phyloP scores from a whole-genome alignment of 2,113 vertebrate genomes.

The Podarcis muralis region DNA sequence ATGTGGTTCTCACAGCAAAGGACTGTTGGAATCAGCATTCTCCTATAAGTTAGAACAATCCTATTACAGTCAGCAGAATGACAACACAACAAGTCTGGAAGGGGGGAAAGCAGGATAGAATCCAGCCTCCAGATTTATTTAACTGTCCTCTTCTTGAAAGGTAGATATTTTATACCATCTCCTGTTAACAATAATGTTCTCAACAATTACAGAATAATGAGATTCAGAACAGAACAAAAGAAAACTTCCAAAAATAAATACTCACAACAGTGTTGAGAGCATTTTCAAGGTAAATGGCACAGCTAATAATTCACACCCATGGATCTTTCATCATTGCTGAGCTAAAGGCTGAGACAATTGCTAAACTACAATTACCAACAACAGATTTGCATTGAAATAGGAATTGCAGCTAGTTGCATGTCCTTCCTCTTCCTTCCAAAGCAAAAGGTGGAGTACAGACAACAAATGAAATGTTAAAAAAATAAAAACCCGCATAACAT shows the following conservation, averaged over 20 bases:
- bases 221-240: not conserved
- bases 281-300: slow-evolving; percentile 54
- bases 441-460: slow-evolving; percentile 18
- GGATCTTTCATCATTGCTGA: slow-evolving; percentile 64
- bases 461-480: slow-evolving; percentile 32
- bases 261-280: slow-evolving; percentile 53
- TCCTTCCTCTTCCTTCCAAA: slow-evolving; percentile 43
- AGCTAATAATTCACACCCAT: slow-evolving; percentile 66
- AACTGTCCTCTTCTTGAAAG: not conserved
- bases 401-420: slow-evolving; percentile 33
- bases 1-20: not conserved
- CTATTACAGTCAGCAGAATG: not conserved
- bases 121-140: not conserved
- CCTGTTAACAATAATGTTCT: not conserved
- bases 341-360: slow-evolving; percentile 64
- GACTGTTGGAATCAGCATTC: not conserved
- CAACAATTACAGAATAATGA: slow-evolving; percentile 2
- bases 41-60: not conserved
- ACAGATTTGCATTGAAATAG: slow-evolving; percentile 61
- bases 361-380: slow-evolving; percentile 67
- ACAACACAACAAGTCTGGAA: not conserved
- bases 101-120: not conserved
- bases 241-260: slow-evolving; percentile 40
- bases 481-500: not conserved
- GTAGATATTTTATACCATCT: slow-evolving; percentile 10